A percentile compares a stretch with the other conserved stretches of the same genome.
phyloP scores from a whole-genome alignment of 2,888 invertebrate genomes.

The Drosophila subsilvestris region DNA sequence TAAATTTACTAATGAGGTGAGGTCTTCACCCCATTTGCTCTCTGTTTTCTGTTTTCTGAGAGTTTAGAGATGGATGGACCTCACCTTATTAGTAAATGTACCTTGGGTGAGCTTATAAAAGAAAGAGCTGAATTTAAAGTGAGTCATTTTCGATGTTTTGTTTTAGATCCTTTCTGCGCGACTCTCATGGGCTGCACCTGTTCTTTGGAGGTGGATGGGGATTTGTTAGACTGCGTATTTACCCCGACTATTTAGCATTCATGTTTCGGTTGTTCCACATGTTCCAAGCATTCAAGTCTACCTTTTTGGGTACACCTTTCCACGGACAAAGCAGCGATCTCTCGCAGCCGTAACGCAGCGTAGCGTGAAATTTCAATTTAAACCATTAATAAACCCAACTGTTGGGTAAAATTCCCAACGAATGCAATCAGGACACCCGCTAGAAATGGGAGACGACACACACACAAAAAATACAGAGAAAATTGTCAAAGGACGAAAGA shows the following conservation, averaged over 20 bases:
- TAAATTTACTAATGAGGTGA: too few relatives aligned
- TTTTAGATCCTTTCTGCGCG: too few relatives aligned
- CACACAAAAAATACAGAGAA: conserved; percentile 32
- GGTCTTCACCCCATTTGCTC: too few relatives aligned
- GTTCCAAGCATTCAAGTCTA: conserved; percentile 33
- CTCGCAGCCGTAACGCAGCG: conserved; percentile 36
- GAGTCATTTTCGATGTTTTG: too few relatives aligned
- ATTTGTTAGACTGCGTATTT: not conserved
- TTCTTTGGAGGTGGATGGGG: too few relatives aligned
- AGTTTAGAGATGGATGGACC: too few relatives aligned
- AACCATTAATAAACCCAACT: conserved; percentile 69
- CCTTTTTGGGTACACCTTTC: not conserved
- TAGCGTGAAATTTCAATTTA: conserved; percentile 75
- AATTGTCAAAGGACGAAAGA: conserved; percentile 31
- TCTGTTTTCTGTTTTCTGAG: too few relatives aligned
- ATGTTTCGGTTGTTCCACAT: conserved; percentile 13
- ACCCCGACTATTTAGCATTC: not conserved
- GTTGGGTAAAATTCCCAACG: conserved; percentile 39
- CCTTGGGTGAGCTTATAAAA: too few relatives aligned
- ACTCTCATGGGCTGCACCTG: too few relatives aligned
- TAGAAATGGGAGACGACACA: conserved; percentile 41
- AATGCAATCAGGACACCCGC: conserved; percentile 51
- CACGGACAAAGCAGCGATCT: conserved; percentile 16
- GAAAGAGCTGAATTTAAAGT: too few relatives aligned
- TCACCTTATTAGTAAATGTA: too few relatives aligned